A percentile compares a stretch with the other conserved stretches of the same genome.
phyloP scores from a whole-genome alignment of 2,888 invertebrate genomes.

The Nemapogon koenigi region DNA sequence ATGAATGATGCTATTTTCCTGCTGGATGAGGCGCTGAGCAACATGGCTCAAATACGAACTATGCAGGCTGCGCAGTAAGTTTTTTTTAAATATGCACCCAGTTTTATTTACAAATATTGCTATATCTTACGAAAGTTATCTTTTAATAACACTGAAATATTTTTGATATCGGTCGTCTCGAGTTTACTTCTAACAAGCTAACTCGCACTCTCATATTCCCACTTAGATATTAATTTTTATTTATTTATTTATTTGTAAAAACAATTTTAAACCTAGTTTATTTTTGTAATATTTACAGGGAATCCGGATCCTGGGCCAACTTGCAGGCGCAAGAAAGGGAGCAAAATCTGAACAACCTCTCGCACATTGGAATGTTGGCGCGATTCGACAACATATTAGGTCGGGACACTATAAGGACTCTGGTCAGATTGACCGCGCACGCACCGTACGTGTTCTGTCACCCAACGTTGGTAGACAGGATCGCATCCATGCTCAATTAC shows the following conservation, averaged over 20 bases:
- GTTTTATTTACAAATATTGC: no score
- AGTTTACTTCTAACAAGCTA: no score
- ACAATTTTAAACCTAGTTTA: background rate
- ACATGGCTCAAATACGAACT: slow-evolving; percentile 87
- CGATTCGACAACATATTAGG: slow-evolving; percentile 93
- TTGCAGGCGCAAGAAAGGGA: slow-evolving; percentile 75
- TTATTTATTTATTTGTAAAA: slow-evolving; percentile 10
- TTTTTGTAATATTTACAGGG: slow-evolving; percentile 46
- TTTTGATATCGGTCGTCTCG: no score
- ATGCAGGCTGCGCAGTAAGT: slow-evolving; percentile 79
- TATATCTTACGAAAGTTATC: no score
- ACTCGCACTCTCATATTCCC: no score
- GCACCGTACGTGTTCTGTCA: slow-evolving; percentile 85
- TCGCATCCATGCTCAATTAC: slow-evolving; percentile 96
- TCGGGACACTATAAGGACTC: slow-evolving; percentile 83
- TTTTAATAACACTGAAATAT: no score
- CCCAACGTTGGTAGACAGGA: slow-evolving; percentile 88
- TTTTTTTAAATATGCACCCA: no score
- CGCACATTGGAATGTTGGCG: slow-evolving; percentile 83
- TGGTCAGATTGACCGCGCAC: slow-evolving; percentile 80
- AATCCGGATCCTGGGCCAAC: slow-evolving; percentile 76
- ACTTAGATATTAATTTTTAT: slow-evolving; percentile 6
- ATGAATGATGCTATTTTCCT: slow-evolving; percentile 98
- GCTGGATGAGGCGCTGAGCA: slow-evolving; percentile 88
- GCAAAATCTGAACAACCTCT: slow-evolving; percentile 74